Conservation (phyloP, 1,140 invertebrate species). For the Harpegnathos saltator region DNA sequence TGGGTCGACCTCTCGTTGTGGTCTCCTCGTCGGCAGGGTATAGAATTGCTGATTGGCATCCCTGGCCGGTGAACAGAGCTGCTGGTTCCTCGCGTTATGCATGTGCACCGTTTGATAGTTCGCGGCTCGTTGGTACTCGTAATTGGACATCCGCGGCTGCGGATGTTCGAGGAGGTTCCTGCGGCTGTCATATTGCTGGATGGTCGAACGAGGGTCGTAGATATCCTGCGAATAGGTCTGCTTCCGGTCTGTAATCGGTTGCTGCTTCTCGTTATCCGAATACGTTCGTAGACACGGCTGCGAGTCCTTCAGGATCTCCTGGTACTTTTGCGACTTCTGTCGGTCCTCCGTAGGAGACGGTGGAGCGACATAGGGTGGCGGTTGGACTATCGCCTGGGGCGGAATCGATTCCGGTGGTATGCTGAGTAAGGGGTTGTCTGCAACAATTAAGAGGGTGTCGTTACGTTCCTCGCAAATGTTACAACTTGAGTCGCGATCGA, state of each 20-base stretch:
- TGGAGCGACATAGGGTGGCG: constrained; percentile 77
- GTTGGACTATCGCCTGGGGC: constrained; percentile 71
- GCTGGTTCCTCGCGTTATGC: constrained; percentile 73
- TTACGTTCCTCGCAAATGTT: not conserved
- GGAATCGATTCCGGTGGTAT: constrained; percentile 76
- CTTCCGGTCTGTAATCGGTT: constrained; percentile 39
- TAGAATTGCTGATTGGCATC: constrained; percentile 78
- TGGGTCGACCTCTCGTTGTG: constrained; percentile 81
- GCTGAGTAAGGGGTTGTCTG: constrained; percentile 81
- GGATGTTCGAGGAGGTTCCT: constrained; percentile 55
- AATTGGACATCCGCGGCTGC: constrained; percentile 35
- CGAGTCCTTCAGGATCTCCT: constrained; percentile 67
- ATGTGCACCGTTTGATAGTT: constrained; percentile 65
- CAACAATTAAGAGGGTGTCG: constrained; percentile 71
- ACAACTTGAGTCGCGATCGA: not conserved
- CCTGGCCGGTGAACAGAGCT: constrained; percentile 65
- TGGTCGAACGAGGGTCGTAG: constrained; percentile 28
- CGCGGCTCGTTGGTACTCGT: constrained; percentile 70
- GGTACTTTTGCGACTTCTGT: constrained; percentile 68
- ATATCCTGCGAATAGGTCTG: not conserved
- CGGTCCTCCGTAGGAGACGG: constrained; percentile 64
- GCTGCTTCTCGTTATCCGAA: constrained; percentile 46
- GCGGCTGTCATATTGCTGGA: constrained; percentile 48
- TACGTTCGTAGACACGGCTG: constrained; percentile 40
- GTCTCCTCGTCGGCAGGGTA: constrained; percentile 80